These are phyloP conservation scores for Xestia ashworthii DNA, from an alignment of 2,888 invertebrate genomes.

Conservation along the genomic window DNA sequence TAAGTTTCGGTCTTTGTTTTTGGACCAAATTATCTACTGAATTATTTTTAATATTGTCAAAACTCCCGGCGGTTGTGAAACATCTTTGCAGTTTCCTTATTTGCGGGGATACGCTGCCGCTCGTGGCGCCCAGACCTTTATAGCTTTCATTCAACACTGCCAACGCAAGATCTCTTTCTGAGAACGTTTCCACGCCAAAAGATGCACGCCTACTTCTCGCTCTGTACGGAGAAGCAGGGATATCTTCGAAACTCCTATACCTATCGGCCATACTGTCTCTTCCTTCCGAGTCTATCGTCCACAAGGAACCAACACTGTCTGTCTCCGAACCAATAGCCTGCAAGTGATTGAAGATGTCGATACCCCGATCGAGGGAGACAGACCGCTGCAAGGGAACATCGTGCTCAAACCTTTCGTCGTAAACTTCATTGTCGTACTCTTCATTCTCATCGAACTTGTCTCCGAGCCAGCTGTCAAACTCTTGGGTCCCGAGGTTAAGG, in stretches of 20 bases:
- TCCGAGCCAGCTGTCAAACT: slow-evolving; percentile 84
- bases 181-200: slow-evolving; percentile 73
- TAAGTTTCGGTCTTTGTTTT: slow-evolving; percentile 36
- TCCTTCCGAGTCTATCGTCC: slow-evolving; percentile 80
- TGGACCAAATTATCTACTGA: slow-evolving; percentile 61
- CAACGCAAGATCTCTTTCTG: slow-evolving; percentile 75
- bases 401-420: slow-evolving; percentile 76
- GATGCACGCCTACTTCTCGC: slow-evolving; percentile 87
- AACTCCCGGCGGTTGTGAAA: slow-evolving; percentile 78
- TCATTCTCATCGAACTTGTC: slow-evolving; percentile 77
- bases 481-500: slow-evolving; percentile 78
- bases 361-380: slow-evolving; percentile 83
- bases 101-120: slow-evolving; percentile 77
- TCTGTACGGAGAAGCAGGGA: slow-evolving; percentile 82
- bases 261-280: slow-evolving; percentile 71
- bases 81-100: slow-evolving; percentile 81
- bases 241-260: slow-evolving; percentile 85
- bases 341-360: slow-evolving; percentile 82
- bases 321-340: slow-evolving; percentile 80
- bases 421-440: slow-evolving; percentile 65
- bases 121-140: slow-evolving; percentile 76
- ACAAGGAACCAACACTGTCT: slow-evolving; percentile 76
- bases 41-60: slow-evolving; percentile 71
- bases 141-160: slow-evolving; percentile 81
- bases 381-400: slow-evolving; percentile 83